Conservation (phyloP, 37 sponge, comb jelly and placozoan species). For the Petrosia ficiformis region DNA sequence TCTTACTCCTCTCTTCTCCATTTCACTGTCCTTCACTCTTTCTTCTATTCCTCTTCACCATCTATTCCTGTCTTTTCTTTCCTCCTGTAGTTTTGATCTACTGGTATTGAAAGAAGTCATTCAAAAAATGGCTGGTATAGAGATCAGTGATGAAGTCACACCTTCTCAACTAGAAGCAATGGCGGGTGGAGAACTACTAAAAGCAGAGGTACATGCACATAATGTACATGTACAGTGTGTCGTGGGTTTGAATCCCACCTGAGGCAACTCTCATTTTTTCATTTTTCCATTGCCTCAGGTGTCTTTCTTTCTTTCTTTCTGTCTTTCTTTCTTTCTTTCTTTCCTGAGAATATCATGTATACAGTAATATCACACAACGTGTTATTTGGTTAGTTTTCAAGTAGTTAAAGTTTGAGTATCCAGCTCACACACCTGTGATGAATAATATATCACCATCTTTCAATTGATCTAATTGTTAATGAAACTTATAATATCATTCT, state of each 20-base stretch:
- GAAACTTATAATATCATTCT: slow-evolving; percentile 2
- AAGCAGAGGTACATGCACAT: slow-evolving; percentile 76
- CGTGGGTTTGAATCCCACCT: too few relatives aligned
- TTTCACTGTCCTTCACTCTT: not conserved
- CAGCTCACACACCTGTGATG: too few relatives aligned
- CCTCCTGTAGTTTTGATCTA: slow-evolving; percentile 77
- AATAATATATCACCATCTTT: slow-evolving; percentile 26
- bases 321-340: not conserved
- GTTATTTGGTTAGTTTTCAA: too few relatives aligned
- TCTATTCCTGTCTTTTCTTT: not conserved
- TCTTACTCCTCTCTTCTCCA: not conserved
- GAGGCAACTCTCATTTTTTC: too few relatives aligned
- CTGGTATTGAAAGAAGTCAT: slow-evolving; percentile 95
- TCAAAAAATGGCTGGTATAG: slow-evolving; percentile 96
- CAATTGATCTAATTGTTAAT: slow-evolving; percentile 13
- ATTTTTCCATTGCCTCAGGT: too few relatives aligned
- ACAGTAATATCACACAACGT: not conserved
- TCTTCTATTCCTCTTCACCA: not conserved
- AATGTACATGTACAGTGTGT: too few relatives aligned
- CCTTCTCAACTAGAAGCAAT: slow-evolving; percentile 88
- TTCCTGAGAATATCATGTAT: too few relatives aligned
- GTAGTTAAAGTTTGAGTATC: too few relatives aligned
- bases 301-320: too few relatives aligned
- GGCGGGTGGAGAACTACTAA: slow-evolving; percentile 88
- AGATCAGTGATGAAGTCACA: slow-evolving; percentile 85